Evolutionary conservation across 2,888 invertebrate genomes (phyloP), one percentile per base, ranked within the genome.

Genomic region (Heliconius hortense): DNA sequence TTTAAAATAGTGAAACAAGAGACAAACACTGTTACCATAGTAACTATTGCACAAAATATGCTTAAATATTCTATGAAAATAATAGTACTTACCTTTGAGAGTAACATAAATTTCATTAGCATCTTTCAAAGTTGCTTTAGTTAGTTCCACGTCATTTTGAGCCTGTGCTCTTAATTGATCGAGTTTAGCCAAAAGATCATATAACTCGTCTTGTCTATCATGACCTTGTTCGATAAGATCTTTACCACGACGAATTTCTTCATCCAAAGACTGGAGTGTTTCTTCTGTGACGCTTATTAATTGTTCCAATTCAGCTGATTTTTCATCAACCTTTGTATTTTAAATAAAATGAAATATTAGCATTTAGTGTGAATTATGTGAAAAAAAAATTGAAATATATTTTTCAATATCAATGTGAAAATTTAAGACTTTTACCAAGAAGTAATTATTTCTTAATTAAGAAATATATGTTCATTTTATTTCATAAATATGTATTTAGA

Each of bases 81-180:
- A 53, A 53, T 10, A 53, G 7, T 21, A n/a, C 56, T 86, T 87
- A 96, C 96, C 95, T 88, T 95, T 95, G 28, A 98, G 91, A 31
- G 97, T 97, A 79, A 96, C 95, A 78, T 97, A 95, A 0, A 98
- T 98, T 73, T 96, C 95, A 83, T 96, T 96, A 5, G 89, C 89
- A 60, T 88, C 88, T 77, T 88, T 89, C 11, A 89, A 81, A 4
- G 89, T 90, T 0, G 87, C 86, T 97, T 98, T 97, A 4, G 98
- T 98, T 72, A 97, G 95, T 75, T 96, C 95, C 0, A 98, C 97
- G 3, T 99, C 98, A 72, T 97, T 96, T 76, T 96, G 95, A 0
- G 98, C 98, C 83, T 96, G 96, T 7, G 95, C 96, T 73, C 96
- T 95, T 0, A 96, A 96, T 31, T 95, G 95, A 84, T 97, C 97